phyloP scores from a whole-genome alignment of 2,888 invertebrate genomes.

The Lepetodrilus schrolli region DNA sequence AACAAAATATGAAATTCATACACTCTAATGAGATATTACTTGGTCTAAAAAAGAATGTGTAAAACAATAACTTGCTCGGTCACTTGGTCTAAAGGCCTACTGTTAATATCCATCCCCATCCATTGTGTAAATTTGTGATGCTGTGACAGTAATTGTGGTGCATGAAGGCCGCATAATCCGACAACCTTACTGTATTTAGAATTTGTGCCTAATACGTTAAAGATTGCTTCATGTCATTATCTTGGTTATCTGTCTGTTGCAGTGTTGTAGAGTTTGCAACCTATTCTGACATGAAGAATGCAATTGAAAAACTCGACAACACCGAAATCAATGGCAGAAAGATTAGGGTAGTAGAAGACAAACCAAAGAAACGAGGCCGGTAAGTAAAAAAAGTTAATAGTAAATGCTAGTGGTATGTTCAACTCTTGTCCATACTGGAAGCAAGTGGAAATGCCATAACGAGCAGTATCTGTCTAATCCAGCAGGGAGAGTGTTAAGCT shows the following conservation, averaged over 20 bases:
- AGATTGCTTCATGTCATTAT: not conserved
- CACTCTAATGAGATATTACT: not conserved
- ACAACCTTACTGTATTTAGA: too few relatives aligned
- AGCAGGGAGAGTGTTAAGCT: too few relatives aligned
- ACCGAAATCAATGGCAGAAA: slow-evolving; percentile 96
- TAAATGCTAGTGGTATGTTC: not conserved
- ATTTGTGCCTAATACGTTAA: not conserved
- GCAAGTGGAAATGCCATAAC: too few relatives aligned
- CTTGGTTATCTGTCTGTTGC: slow-evolving; percentile 40
- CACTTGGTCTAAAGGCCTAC: not conserved
- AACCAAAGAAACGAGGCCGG: slow-evolving; percentile 76
- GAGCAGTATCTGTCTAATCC: too few relatives aligned
- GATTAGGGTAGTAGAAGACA: slow-evolving; percentile 92
- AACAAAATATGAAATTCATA: too few relatives aligned
- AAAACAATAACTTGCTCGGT: not conserved
- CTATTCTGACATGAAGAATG: slow-evolving; percentile 95
- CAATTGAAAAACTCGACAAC: slow-evolving; percentile 95
- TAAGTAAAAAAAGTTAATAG: slow-evolving; percentile 11
- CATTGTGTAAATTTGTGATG: not conserved
- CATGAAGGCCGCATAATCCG: too few relatives aligned
- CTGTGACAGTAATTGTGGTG: too few relatives aligned
- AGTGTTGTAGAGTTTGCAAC: slow-evolving; percentile 98
- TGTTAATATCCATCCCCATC: not conserved
- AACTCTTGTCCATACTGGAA: too few relatives aligned
- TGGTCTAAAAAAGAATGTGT: not conserved